Evolutionary conservation across 2,797 vertebrate species (phyloP).

Genomic region (Pseudomugil tenellus): DNA sequence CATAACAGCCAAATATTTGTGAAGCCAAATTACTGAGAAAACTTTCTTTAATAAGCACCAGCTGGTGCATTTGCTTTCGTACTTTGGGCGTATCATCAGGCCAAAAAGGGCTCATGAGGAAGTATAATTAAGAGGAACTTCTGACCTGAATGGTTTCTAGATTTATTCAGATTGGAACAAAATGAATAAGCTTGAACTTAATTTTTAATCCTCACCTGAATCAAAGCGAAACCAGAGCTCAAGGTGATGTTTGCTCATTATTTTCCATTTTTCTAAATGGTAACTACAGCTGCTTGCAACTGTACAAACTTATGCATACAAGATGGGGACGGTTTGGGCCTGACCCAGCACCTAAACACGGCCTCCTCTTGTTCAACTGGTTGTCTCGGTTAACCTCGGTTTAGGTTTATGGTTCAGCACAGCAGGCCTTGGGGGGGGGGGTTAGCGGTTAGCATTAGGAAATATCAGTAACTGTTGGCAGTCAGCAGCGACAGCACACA

Average conservation of each 20-base stretch:
- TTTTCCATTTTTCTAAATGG: not conserved
- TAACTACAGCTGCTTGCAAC: not conserved
- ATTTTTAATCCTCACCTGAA: not conserved
- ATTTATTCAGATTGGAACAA: not conserved
- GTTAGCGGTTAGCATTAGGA: no score
- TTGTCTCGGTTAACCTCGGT: slow-evolving; percentile 22
- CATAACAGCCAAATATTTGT: slow-evolving; percentile 30
- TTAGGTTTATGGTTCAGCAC: slow-evolving; percentile 30
- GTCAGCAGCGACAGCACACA: slow-evolving; percentile 41
- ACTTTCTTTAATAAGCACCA: slow-evolving; percentile 46
- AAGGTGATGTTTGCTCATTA: not conserved
- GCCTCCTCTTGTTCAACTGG: slow-evolving; percentile 24
- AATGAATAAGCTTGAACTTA: slow-evolving; percentile 7
- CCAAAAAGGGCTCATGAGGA: slow-evolving; percentile 8
- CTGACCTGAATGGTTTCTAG: slow-evolving; percentile 8
- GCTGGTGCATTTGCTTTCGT: slow-evolving; percentile 41
- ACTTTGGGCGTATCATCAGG: slow-evolving; percentile 30
- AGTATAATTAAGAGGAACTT: slow-evolving; percentile 6
- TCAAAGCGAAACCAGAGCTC: not conserved
- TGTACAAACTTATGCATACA: not conserved
- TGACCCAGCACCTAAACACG: slow-evolving; percentile 8
- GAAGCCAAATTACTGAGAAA: slow-evolving; percentile 41
- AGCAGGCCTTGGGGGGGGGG: slow-evolving; percentile 19
- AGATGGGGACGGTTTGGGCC: not conserved
- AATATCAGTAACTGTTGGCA: slow-evolving; percentile 49